Evolutionary conservation across 2,113 vertebrate genomes (phyloP).

Genomic region (Sciurus niger): DNA sequence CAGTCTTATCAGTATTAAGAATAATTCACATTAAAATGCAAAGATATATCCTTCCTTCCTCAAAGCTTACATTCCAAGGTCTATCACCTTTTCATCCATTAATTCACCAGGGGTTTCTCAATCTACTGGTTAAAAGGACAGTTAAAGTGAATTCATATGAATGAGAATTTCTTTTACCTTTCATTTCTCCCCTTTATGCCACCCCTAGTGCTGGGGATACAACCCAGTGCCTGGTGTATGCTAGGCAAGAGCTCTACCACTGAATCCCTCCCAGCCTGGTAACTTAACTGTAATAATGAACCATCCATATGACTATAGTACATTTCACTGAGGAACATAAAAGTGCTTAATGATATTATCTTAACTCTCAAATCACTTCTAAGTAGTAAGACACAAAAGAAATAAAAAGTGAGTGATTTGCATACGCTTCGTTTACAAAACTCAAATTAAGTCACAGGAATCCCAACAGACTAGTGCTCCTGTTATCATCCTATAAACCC

Average conservation of each 20-base stretch:
- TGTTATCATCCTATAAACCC: conserved; percentile 6
- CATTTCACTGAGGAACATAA: conserved; percentile 58
- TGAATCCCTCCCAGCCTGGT: neutral
- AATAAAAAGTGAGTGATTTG: conserved; percentile 38
- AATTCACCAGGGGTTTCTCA: conserved; percentile 24
- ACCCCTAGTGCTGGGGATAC: too few relatives aligned
- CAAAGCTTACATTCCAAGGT: conserved; percentile 9
- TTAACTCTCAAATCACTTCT: conserved; percentile 51
- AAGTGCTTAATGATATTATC: conserved; percentile 38
- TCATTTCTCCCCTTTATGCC: neutral
- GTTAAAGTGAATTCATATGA: conserved; percentile 1
- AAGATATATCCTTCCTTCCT: neutral
- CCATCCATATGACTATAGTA: neutral
- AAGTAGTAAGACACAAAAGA: conserved; percentile 10
- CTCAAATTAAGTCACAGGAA: conserved; percentile 1
- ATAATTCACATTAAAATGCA: neutral
- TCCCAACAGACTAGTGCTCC: neutral
- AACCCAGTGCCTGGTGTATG: neutral
- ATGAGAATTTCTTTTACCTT: neutral
- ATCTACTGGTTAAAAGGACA: neutral
- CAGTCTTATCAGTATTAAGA: neutral
- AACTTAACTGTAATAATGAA: conserved; percentile 24
- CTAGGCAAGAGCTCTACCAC: neutral
- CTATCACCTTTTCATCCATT: neutral
- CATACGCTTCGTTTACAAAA: conserved; percentile 52